phyloP scores from a whole-genome alignment of 2,888 invertebrate species.

The Megamerina dolium region DNA sequence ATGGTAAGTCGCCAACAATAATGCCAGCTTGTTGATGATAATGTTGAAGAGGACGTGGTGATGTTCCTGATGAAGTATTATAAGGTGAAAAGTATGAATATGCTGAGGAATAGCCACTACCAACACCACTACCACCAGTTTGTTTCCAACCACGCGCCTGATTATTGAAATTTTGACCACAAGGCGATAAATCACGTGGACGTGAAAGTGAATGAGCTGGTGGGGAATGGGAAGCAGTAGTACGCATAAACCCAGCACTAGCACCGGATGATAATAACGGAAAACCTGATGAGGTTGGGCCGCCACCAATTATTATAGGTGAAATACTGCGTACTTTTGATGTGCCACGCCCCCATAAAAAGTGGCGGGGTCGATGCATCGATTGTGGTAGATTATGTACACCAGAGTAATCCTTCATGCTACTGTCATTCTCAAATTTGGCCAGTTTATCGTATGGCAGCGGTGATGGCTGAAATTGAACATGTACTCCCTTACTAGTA shows the following conservation, averaged over 20 bases:
- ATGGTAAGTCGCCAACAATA: conserved; percentile 32
- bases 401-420: conserved; percentile 3
- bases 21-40: too few relatives aligned
- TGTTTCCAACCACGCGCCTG: conserved; percentile 79
- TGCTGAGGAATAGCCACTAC: too few relatives aligned
- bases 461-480: conserved; percentile 43
- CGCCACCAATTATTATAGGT: conserved; percentile 30
- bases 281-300: conserved; percentile 9
- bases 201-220: conserved; percentile 5
- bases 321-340: conserved; percentile 33
- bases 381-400: too few relatives aligned
- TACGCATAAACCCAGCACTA: too few relatives aligned
- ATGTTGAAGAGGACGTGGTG: too few relatives aligned
- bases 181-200: conserved; percentile 23
- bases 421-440: conserved; percentile 33
- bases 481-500: conserved; percentile 21
- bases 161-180: conserved; percentile 65
- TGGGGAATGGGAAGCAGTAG: conserved; percentile 6
- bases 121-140: conserved; percentile 6
- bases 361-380: conserved; percentile 10
- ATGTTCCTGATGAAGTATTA: too few relatives aligned
- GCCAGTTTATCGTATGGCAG: conserved; percentile 42
- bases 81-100: too few relatives aligned
- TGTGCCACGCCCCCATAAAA: conserved; percentile 8
- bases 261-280: conserved; percentile 8